phyloP scores from a whole-genome alignment of 2,797 vertebrate genomes.

The Cirrhinus mrigala region DNA sequence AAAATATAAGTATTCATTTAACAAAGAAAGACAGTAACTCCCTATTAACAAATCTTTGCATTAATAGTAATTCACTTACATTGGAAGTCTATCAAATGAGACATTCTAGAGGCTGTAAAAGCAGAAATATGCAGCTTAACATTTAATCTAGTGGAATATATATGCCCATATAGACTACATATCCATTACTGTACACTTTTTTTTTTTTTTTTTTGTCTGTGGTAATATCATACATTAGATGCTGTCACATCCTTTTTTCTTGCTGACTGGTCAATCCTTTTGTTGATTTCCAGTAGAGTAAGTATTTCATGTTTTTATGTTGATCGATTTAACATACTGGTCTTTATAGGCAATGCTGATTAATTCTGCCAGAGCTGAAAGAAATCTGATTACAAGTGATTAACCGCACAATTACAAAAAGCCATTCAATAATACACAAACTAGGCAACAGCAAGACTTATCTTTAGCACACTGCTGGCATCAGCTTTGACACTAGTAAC shows the following conservation, averaged over 20 bases:
- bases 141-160: background rate
- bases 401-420: slow-evolving; percentile 20
- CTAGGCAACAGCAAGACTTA: slow-evolving; percentile 1
- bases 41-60: background rate
- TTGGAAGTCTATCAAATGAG: background rate
- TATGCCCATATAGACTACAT: background rate
- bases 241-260: background rate
- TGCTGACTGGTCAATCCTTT: background rate
- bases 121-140: background rate
- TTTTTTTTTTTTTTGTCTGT: background rate
- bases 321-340: background rate
- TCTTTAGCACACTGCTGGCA: background rate
- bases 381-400: slow-evolving; percentile 29
- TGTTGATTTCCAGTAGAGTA: background rate
- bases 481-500: background rate
- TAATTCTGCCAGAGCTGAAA: slow-evolving; percentile 12
- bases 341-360: slow-evolving; percentile 10
- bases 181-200: background rate
- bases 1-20: background rate
- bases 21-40: background rate
- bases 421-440: slow-evolving; percentile 2
- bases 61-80: background rate
- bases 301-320: background rate
- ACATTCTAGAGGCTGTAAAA: background rate
- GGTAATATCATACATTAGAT: background rate